Evolutionary conservation across 2,888 invertebrate genomes (phyloP), one percentile per base, ranked within the genome.

Genomic region (Koerneria pararmatus): DNA sequence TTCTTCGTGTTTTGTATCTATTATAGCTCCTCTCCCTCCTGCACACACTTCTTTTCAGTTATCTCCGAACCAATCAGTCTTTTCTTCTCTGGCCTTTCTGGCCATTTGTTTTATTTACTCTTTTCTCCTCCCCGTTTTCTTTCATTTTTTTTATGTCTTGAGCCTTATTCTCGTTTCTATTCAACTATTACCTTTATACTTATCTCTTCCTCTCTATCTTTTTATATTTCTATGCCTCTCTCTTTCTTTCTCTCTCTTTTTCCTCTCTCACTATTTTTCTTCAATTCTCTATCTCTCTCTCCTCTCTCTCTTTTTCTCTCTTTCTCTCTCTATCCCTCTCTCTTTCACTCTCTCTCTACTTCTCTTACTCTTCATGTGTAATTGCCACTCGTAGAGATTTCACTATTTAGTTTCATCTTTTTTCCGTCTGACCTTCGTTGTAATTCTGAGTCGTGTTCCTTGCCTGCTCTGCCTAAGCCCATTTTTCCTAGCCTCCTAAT

Each of bases 61-160:
- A n/a, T n/a, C n/a, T n/a, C n/a, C n/a, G n/a, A n/a, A n/a, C n/a
- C n/a, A n/a, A n/a, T n/a, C n/a, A n/a, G n/a, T n/a, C n/a, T 35
- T n/a, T 34, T 58, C 59, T 6, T 46, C 4, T 27, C n/a, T 49
- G 32, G 22, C 49, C 60, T 31, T 27, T 48, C 46, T 22, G 11
- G 8, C 53, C 22, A 31, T 24, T 32, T 32, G 29, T 35, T 48
- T 60, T 48, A 60, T 60, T 49, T 34, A 32, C 48, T 49, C 22
- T 29, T 46, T 41, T 32, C 58, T 58, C 58, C 29, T 58, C 58
- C 37, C 58, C n/a, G n/a, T n/a, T n/a, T 58, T 37, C 46, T 58
- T 46, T 27, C 46, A 46, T n/a, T 32, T 19, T 34, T 41, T 35
- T n/a, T 34, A 41, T 46, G 5, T 46, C 4, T 27, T 22, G 48